Conservation (phyloP, 2,888 invertebrate genomes). For the Drosophila incognita region DNA sequence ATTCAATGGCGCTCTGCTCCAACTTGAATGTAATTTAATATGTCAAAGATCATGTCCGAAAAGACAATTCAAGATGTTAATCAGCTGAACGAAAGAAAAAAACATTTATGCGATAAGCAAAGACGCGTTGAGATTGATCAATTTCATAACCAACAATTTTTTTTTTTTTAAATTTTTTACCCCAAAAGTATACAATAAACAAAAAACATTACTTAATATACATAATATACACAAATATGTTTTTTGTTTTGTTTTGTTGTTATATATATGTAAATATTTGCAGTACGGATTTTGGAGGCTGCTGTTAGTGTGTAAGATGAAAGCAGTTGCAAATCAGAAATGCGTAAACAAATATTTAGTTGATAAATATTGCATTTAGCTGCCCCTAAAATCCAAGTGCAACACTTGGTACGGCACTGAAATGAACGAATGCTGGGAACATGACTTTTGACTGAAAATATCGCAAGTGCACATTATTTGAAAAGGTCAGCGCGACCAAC, state of each 20-base stretch:
- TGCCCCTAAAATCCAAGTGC: conserved; percentile 24
- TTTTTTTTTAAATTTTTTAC: conserved; percentile 8
- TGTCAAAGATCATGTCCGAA: conserved; percentile 11
- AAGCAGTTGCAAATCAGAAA: conserved; percentile 31
- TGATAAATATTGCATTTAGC: not conserved
- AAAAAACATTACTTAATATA: too few relatives aligned
- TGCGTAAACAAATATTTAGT: not conserved
- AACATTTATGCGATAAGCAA: conserved; percentile 16
- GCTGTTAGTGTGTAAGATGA: not conserved
- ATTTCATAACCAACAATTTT: conserved; percentile 3
- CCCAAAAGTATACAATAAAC: conserved; percentile 54
- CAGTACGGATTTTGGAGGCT: not conserved
- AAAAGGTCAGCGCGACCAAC: conserved; percentile 66
- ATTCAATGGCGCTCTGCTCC: not conserved
- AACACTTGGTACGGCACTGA: conserved; percentile 49
- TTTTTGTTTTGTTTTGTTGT: not conserved
- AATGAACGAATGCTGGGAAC: conserved; percentile 57
- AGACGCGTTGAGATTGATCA: conserved; percentile 7
- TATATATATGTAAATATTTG: not conserved
- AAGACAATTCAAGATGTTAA: conserved; percentile 1
- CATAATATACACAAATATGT: too few relatives aligned
- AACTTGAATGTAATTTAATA: not conserved
- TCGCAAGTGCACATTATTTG: conserved; percentile 57
- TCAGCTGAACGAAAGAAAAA: conserved; percentile 1
- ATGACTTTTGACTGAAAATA: conserved; percentile 73